Evolutionary conservation across 2,797 vertebrate species (phyloP).

Genomic region (Anguilla megastoma): DNA sequence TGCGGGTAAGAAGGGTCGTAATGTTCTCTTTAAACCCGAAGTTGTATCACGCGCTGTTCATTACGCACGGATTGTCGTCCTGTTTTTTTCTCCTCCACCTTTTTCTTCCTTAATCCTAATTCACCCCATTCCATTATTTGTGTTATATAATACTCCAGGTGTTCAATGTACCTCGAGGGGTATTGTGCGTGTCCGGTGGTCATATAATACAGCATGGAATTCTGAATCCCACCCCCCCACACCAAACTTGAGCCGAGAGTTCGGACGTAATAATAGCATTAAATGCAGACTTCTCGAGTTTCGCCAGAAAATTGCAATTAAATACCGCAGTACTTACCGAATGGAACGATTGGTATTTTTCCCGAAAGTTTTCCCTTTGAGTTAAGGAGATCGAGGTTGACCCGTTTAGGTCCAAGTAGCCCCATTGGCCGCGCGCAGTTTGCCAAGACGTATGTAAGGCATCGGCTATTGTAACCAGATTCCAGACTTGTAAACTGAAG

Average conservation of each 20-base stretch:
- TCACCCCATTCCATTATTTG: background rate
- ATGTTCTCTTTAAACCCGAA: background rate
- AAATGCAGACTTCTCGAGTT: background rate
- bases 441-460: too few relatives aligned
- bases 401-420: background rate
- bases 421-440: background rate
- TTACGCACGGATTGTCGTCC: background rate
- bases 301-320: background rate
- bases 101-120: background rate
- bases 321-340: background rate
- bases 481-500: background rate
- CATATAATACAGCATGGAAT: slow-evolving; percentile 1
- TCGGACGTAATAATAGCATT: slow-evolving; percentile 19
- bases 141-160: slow-evolving; percentile 1
- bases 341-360: background rate
- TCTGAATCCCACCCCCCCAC: background rate
- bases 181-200: background rate
- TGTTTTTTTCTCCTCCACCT: background rate
- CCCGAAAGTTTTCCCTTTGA: background rate
- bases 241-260: background rate
- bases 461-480: background rate
- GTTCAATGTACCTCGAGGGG: slow-evolving; percentile 6
- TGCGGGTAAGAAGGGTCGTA: background rate
- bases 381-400: background rate
- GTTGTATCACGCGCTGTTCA: background rate